Evolutionary conservation across 2,113 vertebrate genomes (phyloP).

Genomic region (Oenanthe oenanthe): DNA sequence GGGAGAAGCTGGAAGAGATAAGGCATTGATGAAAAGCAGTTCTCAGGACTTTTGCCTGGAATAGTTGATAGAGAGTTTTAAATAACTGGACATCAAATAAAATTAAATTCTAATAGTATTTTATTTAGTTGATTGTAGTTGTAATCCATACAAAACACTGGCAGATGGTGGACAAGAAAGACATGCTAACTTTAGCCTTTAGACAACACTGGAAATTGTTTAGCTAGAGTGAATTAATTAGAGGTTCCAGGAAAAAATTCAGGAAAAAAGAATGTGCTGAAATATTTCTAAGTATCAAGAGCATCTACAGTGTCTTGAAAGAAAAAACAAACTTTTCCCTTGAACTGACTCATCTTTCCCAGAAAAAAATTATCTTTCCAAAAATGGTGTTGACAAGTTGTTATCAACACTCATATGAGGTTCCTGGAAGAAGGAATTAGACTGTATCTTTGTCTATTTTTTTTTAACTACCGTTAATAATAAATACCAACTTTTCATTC

Average conservation of each 20-base stretch:
- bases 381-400: not conserved
- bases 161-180: not conserved
- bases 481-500: not conserved
- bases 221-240: not conserved
- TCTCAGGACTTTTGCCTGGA: not conserved
- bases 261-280: not conserved
- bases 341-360: not conserved
- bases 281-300: not conserved
- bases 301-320: not conserved
- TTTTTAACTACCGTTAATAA: not conserved
- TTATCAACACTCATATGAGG: not conserved
- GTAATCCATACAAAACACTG: not conserved
- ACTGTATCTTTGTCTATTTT: fast-evolving
- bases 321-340: not conserved
- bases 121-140: not conserved
- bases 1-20: not conserved
- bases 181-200: not conserved
- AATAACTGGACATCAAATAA: not conserved
- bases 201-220: not conserved
- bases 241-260: not conserved
- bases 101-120: not conserved
- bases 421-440: not conserved
- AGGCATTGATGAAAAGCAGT: not conserved
- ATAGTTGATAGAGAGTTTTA: not conserved
- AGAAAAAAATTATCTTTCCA: not conserved